Evolutionary conservation across 2,797 vertebrate genomes (phyloP).

Genomic region (Sitta carolinensis): DNA sequence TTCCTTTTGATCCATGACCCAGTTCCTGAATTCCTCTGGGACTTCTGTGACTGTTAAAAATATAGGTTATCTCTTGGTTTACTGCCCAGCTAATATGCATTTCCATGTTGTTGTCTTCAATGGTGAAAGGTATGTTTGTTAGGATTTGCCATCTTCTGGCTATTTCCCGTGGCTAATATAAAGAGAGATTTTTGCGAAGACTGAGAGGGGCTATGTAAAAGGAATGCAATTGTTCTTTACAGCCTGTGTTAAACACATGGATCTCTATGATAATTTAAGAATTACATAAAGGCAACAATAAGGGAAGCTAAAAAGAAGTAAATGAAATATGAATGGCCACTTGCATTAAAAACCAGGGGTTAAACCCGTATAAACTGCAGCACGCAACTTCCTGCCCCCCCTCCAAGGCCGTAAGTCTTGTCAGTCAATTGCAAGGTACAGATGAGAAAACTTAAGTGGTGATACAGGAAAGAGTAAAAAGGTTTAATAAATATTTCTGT

Average conservation of each 20-base stretch:
- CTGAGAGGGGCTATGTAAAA: neutral
- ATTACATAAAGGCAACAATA: neutral
- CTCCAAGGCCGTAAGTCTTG: rapidly evolving
- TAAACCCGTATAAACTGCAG: neutral
- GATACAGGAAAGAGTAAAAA: neutral
- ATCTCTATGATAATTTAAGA: neutral
- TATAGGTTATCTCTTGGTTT: constrained; percentile 49
- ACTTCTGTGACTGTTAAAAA: constrained; percentile 30
- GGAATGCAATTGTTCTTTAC: constrained; percentile 48
- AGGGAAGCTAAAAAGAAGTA: neutral
- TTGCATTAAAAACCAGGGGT: neutral
- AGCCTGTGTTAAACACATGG: constrained; percentile 18
- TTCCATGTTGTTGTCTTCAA: constrained; percentile 22
- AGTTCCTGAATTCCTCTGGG: constrained; percentile 54
- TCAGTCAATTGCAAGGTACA: neutral
- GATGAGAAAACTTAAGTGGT: neutral
- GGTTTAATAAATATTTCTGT: neutral
- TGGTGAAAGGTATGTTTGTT: neutral
- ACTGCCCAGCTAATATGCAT: constrained; percentile 38
- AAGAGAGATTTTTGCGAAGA: neutral
- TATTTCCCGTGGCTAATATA: constrained; percentile 13
- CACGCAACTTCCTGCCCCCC: neutral
- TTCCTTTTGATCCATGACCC: constrained; percentile 23
- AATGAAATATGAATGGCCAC: neutral
- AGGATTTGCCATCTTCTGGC: constrained; percentile 15